Evolutionary conservation across 2,797 vertebrate genomes (phyloP).

Genomic region (Cheirogaleus major): DNA sequence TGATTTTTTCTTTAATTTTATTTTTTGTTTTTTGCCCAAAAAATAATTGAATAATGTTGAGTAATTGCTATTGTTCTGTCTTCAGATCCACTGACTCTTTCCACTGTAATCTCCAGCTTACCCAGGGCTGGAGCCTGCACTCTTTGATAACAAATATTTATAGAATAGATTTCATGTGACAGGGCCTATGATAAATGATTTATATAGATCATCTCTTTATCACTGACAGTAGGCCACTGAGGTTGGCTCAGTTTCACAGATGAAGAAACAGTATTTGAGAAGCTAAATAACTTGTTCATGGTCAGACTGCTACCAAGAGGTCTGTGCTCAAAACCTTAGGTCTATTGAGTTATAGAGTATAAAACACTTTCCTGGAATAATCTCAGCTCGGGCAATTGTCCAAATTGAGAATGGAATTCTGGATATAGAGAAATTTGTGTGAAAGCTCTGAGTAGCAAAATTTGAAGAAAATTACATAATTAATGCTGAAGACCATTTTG

Average conservation of each 20-base stretch:
- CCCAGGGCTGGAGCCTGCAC: not conserved
- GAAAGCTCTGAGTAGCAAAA: constrained; percentile 2
- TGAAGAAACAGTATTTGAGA: constrained; percentile 9
- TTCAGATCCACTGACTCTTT: not conserved
- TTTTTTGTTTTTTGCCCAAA: not conserved
- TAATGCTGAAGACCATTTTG: constrained; percentile 33
- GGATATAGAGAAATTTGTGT: not conserved
- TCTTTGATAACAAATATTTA: constrained; percentile 31
- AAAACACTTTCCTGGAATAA: constrained; percentile 1
- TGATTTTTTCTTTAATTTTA: not conserved
- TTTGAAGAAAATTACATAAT: constrained; percentile 49
- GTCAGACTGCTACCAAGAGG: not conserved
- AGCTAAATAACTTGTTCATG: not conserved
- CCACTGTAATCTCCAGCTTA: not conserved
- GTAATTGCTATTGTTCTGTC: not conserved
- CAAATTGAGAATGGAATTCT: not conserved
- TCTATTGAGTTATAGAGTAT: not conserved
- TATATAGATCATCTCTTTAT: constrained; percentile 22
- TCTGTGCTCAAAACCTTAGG: not conserved
- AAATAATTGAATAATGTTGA: not conserved
- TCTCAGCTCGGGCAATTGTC: not conserved
- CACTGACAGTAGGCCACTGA: not conserved
- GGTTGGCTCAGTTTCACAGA: not conserved
- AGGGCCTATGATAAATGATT: not conserved
- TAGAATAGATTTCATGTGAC: not conserved